Evolutionary conservation across 2,113 vertebrate species (phyloP).

Genomic region (human (Homo sapiens)): GRCh38 chr6:138648501-138649000

Average conservation of each 20-base stretch:
- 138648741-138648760: neutral
- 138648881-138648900: neutral
- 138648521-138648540: neutral
- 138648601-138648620: neutral
- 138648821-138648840: neutral
- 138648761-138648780: neutral
- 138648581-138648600: neutral
- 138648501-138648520: neutral
- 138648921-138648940: neutral
- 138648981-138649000: neutral
- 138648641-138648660: neutral
- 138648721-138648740: neutral
- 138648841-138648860: neutral
- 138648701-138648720: neutral
- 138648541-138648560: neutral
- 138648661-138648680: neutral
- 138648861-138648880: neutral
- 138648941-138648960: slow-evolving; percentile 30
- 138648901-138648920: neutral
- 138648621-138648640: neutral
- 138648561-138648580: neutral
- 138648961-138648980: neutral
- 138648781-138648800: neutral
- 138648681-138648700: neutral
- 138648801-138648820: neutral